phyloP scores from a whole-genome alignment of 2,113 vertebrate species.

The Chroicocephalus ridibundus region DNA sequence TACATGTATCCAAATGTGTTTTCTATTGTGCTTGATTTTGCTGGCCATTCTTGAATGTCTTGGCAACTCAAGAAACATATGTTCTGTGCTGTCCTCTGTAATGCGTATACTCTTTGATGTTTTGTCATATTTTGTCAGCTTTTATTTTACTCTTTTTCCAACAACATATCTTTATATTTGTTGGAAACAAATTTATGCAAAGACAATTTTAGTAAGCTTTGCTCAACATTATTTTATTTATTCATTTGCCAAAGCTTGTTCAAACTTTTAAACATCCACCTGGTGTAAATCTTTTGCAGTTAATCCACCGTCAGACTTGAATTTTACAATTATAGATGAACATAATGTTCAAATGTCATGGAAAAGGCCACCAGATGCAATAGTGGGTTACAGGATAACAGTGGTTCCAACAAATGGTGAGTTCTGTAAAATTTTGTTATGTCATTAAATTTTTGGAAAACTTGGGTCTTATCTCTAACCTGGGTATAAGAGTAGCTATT shows the following conservation, averaged over 20 bases:
- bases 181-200: slow-evolving; percentile 92
- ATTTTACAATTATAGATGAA: slow-evolving; percentile 95
- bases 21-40: slow-evolving; percentile 91
- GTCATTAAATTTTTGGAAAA: background rate
- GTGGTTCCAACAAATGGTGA: slow-evolving; percentile 88
- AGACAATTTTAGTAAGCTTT: slow-evolving; percentile 78
- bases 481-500: background rate
- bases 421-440: slow-evolving; percentile 17
- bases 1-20: slow-evolving; percentile 85
- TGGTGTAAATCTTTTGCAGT: slow-evolving; percentile 81
- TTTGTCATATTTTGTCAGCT: slow-evolving; percentile 80
- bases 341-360: slow-evolving; percentile 94
- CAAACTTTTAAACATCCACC: slow-evolving; percentile 48
- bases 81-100: slow-evolving; percentile 91
- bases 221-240: slow-evolving; percentile 63
- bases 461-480: background rate
- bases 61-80: slow-evolving; percentile 89
- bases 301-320: slow-evolving; percentile 90
- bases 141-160: slow-evolving; percentile 83
- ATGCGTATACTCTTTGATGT: slow-evolving; percentile 76
- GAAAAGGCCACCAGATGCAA: slow-evolving; percentile 80
- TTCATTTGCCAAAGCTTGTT: slow-evolving; percentile 25
- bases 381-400: slow-evolving; percentile 90
- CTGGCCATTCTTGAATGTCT: slow-evolving; percentile 82
- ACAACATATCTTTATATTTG: slow-evolving; percentile 88